Base-by-base conservation (phyloP, 2,888 invertebrate genomes). In the Reticulitermes lucifugus region DNA sequence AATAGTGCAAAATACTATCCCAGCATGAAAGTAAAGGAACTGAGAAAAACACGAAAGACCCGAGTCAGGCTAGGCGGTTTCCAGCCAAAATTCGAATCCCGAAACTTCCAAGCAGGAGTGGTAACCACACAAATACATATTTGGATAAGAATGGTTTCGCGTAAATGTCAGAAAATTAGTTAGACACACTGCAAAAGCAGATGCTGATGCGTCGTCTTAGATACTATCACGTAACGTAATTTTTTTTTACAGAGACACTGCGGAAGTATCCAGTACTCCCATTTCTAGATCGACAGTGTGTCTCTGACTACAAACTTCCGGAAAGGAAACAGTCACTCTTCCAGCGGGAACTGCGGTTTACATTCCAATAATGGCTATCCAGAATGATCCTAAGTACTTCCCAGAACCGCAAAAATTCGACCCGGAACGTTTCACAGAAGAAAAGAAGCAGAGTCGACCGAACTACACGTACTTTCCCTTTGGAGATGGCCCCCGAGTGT, bases 241-340 rank as follows among this genome's bases (percentile, higher is more conserved):
- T 25, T 25, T 70, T 70, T 35, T 70, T 25, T 25, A 55, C 70
- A 70, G 83, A 83, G 51, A 55, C 35, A 10, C 29, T 83, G 21
- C 71, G 83, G 43, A 35, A 43, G 18, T 83, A 71, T 46, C 83
- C 83, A 4, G 12, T 79, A 1, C 43, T 79, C 0, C 22, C 87
- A 0, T 79, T 88, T 2, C 71, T 88, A 0, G 91, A 90, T 81
- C 88, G 91, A 29, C 51, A 88, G 4, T 90, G 90, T 55, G 35
- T 29, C 22, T 65, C 41, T 14, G 83, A 65, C 0, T 85, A 85
- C 70, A 89, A 90, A 75, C 80, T 90, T 10, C 90, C 12, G 70
- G 70, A 29, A 70, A 25, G 70, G 25, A 25, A 25, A 70, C 70
- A 25, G 29, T 79, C 18, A 55, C 29, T 14, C 22, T 79, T 2